Evolutionary conservation across 2,797 vertebrate genomes (phyloP).

Genomic region (Tenualosa ilisha): DNA sequence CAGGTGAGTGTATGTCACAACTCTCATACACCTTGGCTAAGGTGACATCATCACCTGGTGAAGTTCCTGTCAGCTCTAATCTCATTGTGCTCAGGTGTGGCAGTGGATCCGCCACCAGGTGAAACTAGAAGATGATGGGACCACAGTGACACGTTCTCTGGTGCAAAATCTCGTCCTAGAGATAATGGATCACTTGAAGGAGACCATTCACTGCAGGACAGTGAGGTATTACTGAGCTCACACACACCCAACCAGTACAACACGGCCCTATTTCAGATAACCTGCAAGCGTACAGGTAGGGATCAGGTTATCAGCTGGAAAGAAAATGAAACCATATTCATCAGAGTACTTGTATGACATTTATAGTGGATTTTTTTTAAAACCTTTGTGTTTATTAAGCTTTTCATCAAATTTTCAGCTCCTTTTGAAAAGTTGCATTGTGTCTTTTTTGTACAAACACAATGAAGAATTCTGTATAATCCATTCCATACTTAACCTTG

Average conservation of each 20-base stretch:
- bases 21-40: neutral
- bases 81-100: slow-evolving; percentile 68
- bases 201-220: slow-evolving; percentile 38
- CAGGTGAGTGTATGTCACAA: slow-evolving; percentile 57
- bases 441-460: neutral
- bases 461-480: neutral
- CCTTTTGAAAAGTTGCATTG: neutral
- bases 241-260: neutral
- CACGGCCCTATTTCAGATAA: neutral
- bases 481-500: neutral
- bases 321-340: neutral
- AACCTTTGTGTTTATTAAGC: neutral
- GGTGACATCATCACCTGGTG: neutral
- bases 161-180: slow-evolving; percentile 62
- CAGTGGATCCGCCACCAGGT: slow-evolving; percentile 76
- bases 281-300: neutral
- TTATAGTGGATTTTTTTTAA: neutral
- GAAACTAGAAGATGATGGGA: slow-evolving; percentile 70
- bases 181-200: slow-evolving; percentile 59
- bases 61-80: neutral
- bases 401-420: neutral
- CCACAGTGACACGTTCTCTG: slow-evolving; percentile 64
- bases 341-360: too few species aligned
- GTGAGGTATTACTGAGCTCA: slow-evolving; percentile 51
- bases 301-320: neutral